These are phyloP conservation scores for Todus mexicanus DNA, from an alignment of 2,797 vertebrate genomes.

Conservation along the genomic window DNA sequence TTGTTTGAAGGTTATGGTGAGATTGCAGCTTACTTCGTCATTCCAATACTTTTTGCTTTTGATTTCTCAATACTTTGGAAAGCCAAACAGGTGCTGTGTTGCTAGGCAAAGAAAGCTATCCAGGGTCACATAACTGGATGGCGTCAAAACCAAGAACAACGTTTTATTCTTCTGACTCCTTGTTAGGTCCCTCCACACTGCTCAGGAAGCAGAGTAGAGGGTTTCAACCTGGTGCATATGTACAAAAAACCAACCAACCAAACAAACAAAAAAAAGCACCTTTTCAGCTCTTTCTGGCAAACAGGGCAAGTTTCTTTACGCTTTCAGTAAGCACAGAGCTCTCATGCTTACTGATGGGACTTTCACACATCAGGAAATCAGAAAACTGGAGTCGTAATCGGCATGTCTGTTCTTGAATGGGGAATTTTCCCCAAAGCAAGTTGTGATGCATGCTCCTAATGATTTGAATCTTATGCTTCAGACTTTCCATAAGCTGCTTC, in stretches of 20 bases:
- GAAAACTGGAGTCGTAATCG: not conserved
- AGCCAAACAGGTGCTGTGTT: not conserved
- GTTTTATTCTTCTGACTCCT: not conserved
- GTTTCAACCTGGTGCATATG: not conserved
- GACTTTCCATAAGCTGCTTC: slow-evolving; percentile 32
- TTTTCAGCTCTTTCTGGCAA: not conserved
- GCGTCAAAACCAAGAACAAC: not conserved
- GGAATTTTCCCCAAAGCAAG: slow-evolving; percentile 57
- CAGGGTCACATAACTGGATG: not conserved
- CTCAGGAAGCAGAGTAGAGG: not conserved
- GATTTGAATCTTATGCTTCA: slow-evolving; percentile 7
- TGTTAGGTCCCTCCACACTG: not conserved
- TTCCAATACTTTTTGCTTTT: not conserved
- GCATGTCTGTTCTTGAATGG: slow-evolving; percentile 49
- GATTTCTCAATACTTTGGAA: not conserved
- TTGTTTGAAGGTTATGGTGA: not conserved
- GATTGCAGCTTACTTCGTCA: not conserved
- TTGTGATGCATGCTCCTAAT: not conserved
- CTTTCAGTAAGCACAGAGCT: not conserved
- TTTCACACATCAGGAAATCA: slow-evolving; percentile 28
- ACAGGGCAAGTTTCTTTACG: not conserved
- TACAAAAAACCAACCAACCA: not conserved
- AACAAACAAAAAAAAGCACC: not conserved
- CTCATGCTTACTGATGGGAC: not conserved
- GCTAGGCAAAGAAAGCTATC: not conserved